Percentiles rank a stretch among this genome's conserved stretches.
Evolutionary conservation across 2,113 vertebrate species (phyloP).

Genomic region (Acanthochromis polyacanthus): DNA sequence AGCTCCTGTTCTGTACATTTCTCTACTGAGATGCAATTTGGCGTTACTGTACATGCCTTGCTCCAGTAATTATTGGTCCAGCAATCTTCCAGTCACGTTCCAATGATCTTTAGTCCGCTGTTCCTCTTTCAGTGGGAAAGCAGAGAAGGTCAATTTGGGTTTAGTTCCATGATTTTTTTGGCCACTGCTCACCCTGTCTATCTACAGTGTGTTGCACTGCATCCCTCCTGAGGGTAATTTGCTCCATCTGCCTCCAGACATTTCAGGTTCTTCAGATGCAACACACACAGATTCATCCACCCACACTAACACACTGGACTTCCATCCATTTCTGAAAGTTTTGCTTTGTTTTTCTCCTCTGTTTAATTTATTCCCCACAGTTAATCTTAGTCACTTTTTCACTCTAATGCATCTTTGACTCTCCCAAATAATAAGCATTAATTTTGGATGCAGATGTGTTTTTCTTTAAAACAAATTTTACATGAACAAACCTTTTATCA

Average conservation of each 20-base stretch:
- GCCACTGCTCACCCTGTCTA: conserved; percentile 46
- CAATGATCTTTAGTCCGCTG: neutral
- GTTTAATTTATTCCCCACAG: conserved; percentile 9
- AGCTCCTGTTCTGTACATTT: neutral
- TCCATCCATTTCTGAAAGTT: neutral
- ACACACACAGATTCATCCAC: neutral
- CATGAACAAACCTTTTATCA: conserved; percentile 29
- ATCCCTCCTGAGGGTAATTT: conserved; percentile 39
- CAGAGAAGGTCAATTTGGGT: conserved; percentile 30
- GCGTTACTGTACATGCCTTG: neutral
- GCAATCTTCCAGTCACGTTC: neutral
- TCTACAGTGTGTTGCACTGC: neutral
- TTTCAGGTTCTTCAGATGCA: neutral
- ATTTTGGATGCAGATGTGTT: conserved; percentile 23
- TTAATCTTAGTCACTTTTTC: neutral
- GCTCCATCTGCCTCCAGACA: conserved; percentile 9
- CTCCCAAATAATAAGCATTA: neutral
- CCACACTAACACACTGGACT: neutral
- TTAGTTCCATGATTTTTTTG: conserved; percentile 34
- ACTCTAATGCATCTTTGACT: conserved; percentile 1
- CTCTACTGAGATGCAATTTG: neutral
- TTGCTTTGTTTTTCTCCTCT: conserved; percentile 7
- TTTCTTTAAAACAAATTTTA: conserved; percentile 19
- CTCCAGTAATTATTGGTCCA: conserved; percentile 3
- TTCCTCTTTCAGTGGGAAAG: conserved; percentile 1